Conservation (phyloP, 2,113 vertebrate species). For the Thymallus thymallus region DNA sequence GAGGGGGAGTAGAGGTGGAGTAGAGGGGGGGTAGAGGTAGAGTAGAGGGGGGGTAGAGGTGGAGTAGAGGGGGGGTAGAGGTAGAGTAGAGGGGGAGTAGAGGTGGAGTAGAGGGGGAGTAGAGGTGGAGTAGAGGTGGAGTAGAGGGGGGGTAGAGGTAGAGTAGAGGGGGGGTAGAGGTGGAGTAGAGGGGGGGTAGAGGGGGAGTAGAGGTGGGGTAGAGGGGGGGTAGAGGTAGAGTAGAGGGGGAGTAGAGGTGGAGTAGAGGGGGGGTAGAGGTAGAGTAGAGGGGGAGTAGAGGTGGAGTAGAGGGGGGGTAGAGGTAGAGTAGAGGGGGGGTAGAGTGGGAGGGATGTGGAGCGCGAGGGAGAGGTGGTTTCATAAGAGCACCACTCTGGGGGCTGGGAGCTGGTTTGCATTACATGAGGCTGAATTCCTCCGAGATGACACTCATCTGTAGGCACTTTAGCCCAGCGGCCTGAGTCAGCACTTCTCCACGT, state of each 20-base stretch:
- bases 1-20: neutral
- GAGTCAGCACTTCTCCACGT: conserved; percentile 66
- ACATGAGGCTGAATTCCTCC: conserved; percentile 90
- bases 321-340: neutral
- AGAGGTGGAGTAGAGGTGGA: neutral
- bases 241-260: neutral
- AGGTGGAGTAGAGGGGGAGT: neutral
- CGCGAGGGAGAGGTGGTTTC: neutral
- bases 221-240: too few relatives aligned
- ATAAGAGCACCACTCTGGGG: conserved; percentile 51
- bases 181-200: neutral
- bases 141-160: neutral
- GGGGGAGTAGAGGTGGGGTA: too few relatives aligned
- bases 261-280: neutral
- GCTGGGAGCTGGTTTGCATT: conserved; percentile 87
- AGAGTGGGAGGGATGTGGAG: too few relatives aligned
- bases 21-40: too few relatives aligned
- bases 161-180: neutral
- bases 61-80: neutral
- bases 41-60: neutral
- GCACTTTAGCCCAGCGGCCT: conserved; percentile 81
- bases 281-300: neutral
- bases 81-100: neutral
- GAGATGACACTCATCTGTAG: conserved; percentile 92
- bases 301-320: neutral